These are phyloP conservation scores for Lacerta bilineata DNA, from an alignment of 2,797 vertebrate species.

Conservation along the genomic window DNA sequence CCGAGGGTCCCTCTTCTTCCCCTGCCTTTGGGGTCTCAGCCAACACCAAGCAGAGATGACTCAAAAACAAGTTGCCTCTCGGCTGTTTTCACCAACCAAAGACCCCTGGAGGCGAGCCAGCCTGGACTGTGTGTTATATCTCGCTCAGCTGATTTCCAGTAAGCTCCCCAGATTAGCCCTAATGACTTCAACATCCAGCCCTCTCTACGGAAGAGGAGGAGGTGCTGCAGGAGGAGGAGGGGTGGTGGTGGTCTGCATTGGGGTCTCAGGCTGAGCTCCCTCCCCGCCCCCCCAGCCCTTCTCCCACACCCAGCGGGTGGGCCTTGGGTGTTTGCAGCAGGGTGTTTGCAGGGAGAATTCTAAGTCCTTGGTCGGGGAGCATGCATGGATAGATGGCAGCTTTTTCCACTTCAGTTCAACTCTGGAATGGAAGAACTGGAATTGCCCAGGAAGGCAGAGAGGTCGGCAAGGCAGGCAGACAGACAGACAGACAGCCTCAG, in stretches of 20 bases:
- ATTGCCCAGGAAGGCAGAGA: too few species aligned
- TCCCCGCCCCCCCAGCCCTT: neutral
- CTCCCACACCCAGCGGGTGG: too few species aligned
- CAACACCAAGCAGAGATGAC: neutral
- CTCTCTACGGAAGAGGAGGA: neutral
- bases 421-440: too few species aligned
- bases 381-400: too few species aligned
- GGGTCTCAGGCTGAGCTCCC: neutral
- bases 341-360: too few species aligned
- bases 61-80: slow-evolving; percentile 21
- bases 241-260: neutral
- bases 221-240: neutral
- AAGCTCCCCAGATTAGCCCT: slow-evolving; percentile 49
- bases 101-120: slow-evolving; percentile 14
- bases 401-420: too few species aligned
- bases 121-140: slow-evolving; percentile 3
- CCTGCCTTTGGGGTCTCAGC: neutral
- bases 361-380: too few species aligned
- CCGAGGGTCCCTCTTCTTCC: neutral
- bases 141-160: slow-evolving; percentile 52
- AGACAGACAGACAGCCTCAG: too few species aligned
- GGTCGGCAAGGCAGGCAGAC: too few species aligned
- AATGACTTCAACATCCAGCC: neutral
- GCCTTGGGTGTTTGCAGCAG: too few species aligned
- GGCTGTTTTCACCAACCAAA: slow-evolving; percentile 21